A percentile compares a stretch with the other conserved stretches of the same genome.
Conservation (phyloP, 2,113 vertebrate species). For the Pedetes capensis region DNA sequence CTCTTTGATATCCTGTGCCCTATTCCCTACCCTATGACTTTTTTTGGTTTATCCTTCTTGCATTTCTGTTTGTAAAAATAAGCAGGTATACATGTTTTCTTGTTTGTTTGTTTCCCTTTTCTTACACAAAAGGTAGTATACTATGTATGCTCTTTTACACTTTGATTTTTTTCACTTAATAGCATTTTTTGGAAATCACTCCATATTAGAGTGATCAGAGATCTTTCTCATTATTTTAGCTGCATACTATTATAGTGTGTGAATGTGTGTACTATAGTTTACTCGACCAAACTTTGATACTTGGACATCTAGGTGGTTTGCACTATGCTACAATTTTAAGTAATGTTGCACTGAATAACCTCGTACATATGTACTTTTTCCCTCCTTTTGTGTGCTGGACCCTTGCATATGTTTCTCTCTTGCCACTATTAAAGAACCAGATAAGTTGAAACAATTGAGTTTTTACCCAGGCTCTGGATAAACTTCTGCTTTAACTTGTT, state of each 20-base stretch:
- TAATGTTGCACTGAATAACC: neutral
- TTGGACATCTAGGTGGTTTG: conserved; percentile 9
- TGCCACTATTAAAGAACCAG: neutral
- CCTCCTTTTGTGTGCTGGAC: no score
- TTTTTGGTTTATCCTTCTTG: neutral
- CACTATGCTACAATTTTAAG: neutral
- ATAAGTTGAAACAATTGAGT: neutral
- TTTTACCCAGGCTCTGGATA: neutral
- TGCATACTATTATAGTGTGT: neutral
- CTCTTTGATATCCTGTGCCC: neutral
- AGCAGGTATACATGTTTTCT: neutral
- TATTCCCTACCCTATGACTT: neutral
- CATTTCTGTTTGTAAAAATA: conserved; percentile 23
- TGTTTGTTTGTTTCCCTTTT: conserved; percentile 3
- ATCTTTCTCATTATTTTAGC: neutral
- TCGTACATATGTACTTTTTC: neutral
- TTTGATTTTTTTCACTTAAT: neutral
- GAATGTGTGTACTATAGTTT: neutral
- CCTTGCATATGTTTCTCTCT: neutral
- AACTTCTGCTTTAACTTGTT: conserved; percentile 10
- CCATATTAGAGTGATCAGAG: neutral
- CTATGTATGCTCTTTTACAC: neutral
- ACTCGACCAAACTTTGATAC: neutral
- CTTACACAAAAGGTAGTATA: neutral
- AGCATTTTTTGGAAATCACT: neutral